Base-by-base conservation (phyloP, 1,140 invertebrate species). In the Oscheius sp. region DNA sequence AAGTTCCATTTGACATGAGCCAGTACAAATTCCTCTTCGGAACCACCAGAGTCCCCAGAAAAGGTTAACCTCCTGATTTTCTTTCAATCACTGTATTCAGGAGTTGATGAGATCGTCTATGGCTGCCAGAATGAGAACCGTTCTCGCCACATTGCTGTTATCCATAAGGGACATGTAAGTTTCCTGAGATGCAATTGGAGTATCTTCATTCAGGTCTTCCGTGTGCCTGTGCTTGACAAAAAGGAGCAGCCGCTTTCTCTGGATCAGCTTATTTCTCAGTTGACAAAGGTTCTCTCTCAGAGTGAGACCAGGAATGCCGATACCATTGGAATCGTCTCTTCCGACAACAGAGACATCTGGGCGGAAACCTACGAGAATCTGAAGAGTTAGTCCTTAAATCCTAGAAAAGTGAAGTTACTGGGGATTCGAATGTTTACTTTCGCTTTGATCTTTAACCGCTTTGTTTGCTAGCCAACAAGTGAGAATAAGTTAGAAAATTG, bases 1-100 rank as follows among this genome's bases (percentile, higher is more conserved):
- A 75, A 3, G 64, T 69, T 20, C 77, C 77, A 18, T 77, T 83
- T 63, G 81, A 83, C 36, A 83, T 83, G 81, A 81, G 79, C 45
- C 81, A 83, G 63, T 83, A 84, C 68, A 66, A 79, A 55, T 70
- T 77, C 58, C 35, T 83, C 23, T 80, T 75, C 46, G 81, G 81
- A n/a, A 83, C 81, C 1, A 84, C 80, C 1, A n/a, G 81, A 35
- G 73, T 84, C 29, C 81, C 81, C 2, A 65, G 68, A 59, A 23
- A 63, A 32, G 61, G 32, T 31, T 52, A 58, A 13, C 7, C 52
- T 23, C n/a, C 23, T n/a, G 7, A 58, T 13, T 10, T 58, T 20
- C 18, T 26, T 10, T 4, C 4, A 62, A 62, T 62, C 3, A 62
- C 20, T 7, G 34, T 62, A 29, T 62, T 62, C 3, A 23, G 62